Base-by-base conservation (phyloP, 2,797 vertebrate species). In the Darevskia nairensis region DNA sequence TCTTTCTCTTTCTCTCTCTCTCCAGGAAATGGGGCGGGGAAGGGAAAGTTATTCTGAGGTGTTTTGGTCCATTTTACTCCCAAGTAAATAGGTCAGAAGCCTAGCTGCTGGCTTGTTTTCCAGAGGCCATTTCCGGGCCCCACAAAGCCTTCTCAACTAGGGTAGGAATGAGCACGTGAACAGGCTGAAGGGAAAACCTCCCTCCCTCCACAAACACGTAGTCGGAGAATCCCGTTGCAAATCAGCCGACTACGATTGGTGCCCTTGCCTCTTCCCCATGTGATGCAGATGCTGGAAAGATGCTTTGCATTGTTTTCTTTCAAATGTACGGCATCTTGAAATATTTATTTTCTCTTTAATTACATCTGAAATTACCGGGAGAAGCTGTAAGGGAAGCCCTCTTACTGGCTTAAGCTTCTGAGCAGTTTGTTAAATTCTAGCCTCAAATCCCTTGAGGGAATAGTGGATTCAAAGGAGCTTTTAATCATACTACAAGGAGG, bases 401-500 rank as follows among this genome's bases (percentile, higher is more conserved):
- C 96, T 97, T 96, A 95, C 97, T 95, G 96, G 97, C 96, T 97
- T 97, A 97, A 97, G 97, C 97, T 97, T 96, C 96, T 96, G 96
- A 97, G 97, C 97, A 97, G 97, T 97, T 97, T 97, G 97, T 97
- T 97, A 97, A 97, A 97, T 96, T 97, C 97, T 96, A 96, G 97
- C 95, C 95, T 96, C 96, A 96, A 97, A 97, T 97, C 97, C 97
- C 97, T 96, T 95, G 97, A 97, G 97, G 97, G 97, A 96, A 97
- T 96, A 95, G 95, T 96, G 96, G 96, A 96, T 97, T 97, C 97
- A 97, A 97, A 97, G 97, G 96, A 96, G 97, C 96, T 97, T 97
- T 97, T 97, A 97, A 98, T 97, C 97, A 97, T 96, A 97, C 96
- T 97, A 95, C 97, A 97, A 97, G 97, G 96, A 97, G 96, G 95